A percentile compares a stretch with the other conserved stretches of the same genome.
Evolutionary conservation across 2,888 invertebrate species (phyloP).

Genomic region (Drosophila meridiana): DNA sequence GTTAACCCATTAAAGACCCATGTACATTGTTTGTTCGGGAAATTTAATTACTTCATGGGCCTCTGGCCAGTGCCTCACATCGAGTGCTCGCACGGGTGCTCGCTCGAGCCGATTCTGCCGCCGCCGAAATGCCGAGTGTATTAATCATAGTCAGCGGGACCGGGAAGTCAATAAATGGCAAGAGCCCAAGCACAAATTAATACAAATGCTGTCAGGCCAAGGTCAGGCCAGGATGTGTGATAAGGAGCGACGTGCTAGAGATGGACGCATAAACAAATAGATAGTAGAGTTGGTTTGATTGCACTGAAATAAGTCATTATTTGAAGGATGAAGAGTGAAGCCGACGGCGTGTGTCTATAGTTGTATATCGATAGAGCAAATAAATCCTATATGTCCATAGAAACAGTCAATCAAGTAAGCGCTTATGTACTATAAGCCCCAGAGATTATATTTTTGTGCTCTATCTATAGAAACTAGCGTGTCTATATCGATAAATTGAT

Average conservation of each 20-base stretch:
- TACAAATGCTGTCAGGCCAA: constrained; percentile 54
- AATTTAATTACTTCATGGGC: constrained; percentile 42
- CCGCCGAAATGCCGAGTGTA: constrained; percentile 24
- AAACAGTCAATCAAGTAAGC: neutral
- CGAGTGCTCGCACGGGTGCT: neutral
- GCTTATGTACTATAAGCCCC: neutral
- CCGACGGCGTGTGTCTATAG: neutral
- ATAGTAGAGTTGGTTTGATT: neutral
- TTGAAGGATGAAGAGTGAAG: neutral
- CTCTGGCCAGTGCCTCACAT: neutral
- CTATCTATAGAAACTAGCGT: neutral
- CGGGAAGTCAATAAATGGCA: constrained; percentile 55
- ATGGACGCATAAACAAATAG: neutral
- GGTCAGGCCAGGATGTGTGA: constrained; percentile 25
- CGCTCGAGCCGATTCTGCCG: neutral
- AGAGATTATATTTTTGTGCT: neutral
- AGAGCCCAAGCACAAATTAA: constrained; percentile 57
- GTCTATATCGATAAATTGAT: neutral
- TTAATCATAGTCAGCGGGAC: constrained; percentile 38
- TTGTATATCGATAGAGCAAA: neutral
- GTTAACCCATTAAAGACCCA: constrained; percentile 50
- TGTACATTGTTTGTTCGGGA: constrained; percentile 9
- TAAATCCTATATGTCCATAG: neutral
- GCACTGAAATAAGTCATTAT: neutral
- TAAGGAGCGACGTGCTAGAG: constrained; percentile 14